Evolutionary conservation across 2,797 vertebrate genomes (phyloP), one percentile per base, ranked within the genome.

Genomic region (Gymnodraco acuticeps): DNA sequence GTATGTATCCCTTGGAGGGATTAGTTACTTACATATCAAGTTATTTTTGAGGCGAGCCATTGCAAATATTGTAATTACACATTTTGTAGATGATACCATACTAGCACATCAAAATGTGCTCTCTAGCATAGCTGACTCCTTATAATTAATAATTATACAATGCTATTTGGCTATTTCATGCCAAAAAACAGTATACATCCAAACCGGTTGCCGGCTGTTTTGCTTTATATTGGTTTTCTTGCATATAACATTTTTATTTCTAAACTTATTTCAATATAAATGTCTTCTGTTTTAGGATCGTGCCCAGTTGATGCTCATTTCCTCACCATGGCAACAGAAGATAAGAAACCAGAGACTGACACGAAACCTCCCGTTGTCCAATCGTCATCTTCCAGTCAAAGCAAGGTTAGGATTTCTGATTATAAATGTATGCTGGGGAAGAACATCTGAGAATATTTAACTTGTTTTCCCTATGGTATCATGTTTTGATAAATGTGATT

Each of bases 311-410:
- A 89, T 82, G 87, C 77, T 51, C 9, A 61, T 81, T 80, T 51
- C 59, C 52, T 92, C 84, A 84, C 81, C 77, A 94, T 99, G 98
- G 97, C 98, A 92, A 98, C 98, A 17, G 98, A 99, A 95, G 98
- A 99, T 88, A 99, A 99, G 95, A 99, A 99, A 91, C 97, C 97
- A 58, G 98, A 99, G 93, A 96, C 97, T 0, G 98, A 99, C 3
- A 96, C 96, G 19, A 97, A 99, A 92, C 95, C 97, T 66, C 97
- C 97, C 80, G 96, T 97, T 13, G 94, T 96, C 10, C 96, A 97
- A 19, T 96, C 98, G 10, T 96, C 97, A 0, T 98, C 98, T 0
- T 94, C 96, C 88, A 97, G 97, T 80, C 98, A 99, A 93, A 98
- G 96, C 95, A 99, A 99, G 97, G 98, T 97, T 72, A 73, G 88